These are phyloP conservation scores for Oikopleura vanhoeffeni DNA, from an alignment of 23 tunicate genomes.

Conservation along the genomic window DNA sequence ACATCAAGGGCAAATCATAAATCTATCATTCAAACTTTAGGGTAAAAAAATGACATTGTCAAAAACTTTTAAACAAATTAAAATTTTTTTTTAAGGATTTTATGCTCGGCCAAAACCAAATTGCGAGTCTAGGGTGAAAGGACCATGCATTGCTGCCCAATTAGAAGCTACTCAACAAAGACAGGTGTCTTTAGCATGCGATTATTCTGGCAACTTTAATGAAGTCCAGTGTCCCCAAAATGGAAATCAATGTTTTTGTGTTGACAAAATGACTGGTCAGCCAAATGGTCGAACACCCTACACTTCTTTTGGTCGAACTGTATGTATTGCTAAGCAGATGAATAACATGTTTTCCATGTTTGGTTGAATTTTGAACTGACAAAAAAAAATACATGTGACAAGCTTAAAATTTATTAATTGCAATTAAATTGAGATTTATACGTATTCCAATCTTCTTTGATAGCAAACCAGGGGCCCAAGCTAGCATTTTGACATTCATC, in stretches of 20 bases:
- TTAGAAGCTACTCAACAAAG: not conserved
- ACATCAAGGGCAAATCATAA: too few species aligned
- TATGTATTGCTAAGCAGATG: not conserved
- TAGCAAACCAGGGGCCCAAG: not conserved
- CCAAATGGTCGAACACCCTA: not conserved
- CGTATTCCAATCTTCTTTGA: not conserved
- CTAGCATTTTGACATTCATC: not conserved
- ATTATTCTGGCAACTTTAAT: not conserved
- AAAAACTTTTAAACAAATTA: not conserved
- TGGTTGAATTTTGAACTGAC: not conserved
- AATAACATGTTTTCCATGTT: not conserved
- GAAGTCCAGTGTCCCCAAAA: not conserved
- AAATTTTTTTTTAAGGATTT: not conserved
- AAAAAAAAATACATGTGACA: too few species aligned
- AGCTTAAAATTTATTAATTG: too few species aligned
- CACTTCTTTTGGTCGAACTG: not conserved
- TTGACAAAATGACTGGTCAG: not conserved
- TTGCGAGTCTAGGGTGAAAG: not conserved
- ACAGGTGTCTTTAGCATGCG: not conserved
- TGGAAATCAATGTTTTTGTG: not conserved
- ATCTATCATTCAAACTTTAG: too few species aligned
- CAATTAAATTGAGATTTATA: not conserved
- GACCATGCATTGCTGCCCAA: constrained; percentile 5
- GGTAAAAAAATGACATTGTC: too few species aligned
- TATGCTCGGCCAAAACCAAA: not conserved